These are phyloP conservation scores for Aurelia sp. DNA, from an alignment of 30 jellyfish, hydroid and myxozoan species.

Conservation along the genomic window DNA sequence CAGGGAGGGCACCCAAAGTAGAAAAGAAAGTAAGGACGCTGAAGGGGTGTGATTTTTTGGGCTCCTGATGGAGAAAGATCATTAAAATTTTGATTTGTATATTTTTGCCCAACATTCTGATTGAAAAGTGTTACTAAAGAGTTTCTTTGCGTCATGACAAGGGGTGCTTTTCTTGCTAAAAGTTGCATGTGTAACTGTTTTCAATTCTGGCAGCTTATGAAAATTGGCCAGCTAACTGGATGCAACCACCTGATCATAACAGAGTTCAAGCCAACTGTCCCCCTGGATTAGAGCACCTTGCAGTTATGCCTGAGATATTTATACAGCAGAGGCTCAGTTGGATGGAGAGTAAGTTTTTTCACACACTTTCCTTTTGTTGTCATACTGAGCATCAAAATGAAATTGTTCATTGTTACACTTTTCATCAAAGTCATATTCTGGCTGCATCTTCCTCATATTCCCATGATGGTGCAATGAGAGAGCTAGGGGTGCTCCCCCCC, in stretches of 20 bases:
- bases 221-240: conserved; percentile 41
- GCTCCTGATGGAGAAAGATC: too few species aligned
- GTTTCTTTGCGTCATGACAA: too few species aligned
- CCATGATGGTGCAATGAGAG: neutral
- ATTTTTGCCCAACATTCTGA: too few species aligned
- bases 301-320: conserved; percentile 53
- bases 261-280: conserved; percentile 60
- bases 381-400: too few species aligned
- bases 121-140: too few species aligned
- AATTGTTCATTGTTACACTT: neutral
- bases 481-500: too few species aligned
- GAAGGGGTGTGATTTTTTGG: too few species aligned
- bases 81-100: too few species aligned
- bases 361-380: neutral
- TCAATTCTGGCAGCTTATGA: neutral
- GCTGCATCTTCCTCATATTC: neutral
- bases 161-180: too few species aligned
- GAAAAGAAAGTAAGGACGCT: too few species aligned
- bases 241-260: conserved; percentile 52
- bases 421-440: neutral
- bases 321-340: conserved; percentile 50
- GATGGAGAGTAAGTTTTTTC: conserved; percentile 50
- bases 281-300: conserved; percentile 68
- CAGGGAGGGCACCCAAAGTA: too few species aligned
- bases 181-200: too few species aligned